Conservation (phyloP, 2,888 invertebrate genomes). For the Aelia acuminata region DNA sequence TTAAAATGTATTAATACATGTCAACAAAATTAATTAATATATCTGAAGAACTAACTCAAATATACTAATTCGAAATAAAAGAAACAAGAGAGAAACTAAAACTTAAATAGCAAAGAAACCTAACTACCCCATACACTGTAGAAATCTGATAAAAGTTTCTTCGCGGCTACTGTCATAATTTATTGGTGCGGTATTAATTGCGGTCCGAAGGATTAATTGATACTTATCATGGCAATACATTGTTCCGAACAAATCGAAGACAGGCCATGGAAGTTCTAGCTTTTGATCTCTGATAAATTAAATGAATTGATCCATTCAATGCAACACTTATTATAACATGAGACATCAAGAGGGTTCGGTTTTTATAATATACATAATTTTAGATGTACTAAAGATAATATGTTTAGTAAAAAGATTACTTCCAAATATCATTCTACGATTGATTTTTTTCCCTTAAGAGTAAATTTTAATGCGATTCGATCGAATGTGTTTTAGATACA, state of each 20-base stretch:
- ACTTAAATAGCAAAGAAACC: not conserved
- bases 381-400: no score
- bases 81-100: not conserved
- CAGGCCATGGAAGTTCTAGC: constrained; percentile 2
- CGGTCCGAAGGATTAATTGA: not conserved
- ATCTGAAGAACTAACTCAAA: not conserved
- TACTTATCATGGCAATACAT: constrained; percentile 20
- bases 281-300: not conserved
- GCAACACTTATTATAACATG: not conserved
- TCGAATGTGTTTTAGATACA: no score
- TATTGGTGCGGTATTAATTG: not conserved
- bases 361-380: no score
- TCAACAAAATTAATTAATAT: no score
- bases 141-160: constrained; percentile 36
- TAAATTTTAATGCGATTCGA: no score
- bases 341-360: not conserved
- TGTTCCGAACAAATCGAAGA: constrained; percentile 13
- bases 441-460: no score
- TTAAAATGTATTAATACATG: no score
- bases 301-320: not conserved
- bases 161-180: constrained; percentile 26
- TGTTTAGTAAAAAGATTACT: no score
- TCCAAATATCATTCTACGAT: no score
- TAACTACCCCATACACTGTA: not conserved
- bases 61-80: not conserved